These are phyloP conservation scores for Stylophora pistillata DNA, from an alignment of 64 coral and sea anemone genomes.

Conservation along the genomic window DNA sequence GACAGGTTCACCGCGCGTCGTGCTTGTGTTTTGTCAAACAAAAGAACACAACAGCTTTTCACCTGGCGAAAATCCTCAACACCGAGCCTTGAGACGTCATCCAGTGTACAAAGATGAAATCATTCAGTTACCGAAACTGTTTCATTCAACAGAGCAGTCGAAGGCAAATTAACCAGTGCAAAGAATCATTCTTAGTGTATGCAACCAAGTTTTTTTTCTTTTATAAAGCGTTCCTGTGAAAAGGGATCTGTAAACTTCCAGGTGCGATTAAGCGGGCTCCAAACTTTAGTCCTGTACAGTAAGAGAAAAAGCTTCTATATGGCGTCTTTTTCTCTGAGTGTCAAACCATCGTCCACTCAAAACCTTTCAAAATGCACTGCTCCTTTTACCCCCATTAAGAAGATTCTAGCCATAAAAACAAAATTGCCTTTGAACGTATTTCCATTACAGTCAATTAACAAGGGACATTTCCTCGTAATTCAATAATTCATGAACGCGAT, in stretches of 20 bases:
- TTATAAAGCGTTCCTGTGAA: too few relatives aligned
- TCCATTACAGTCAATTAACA: background rate
- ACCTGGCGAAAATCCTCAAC: conserved; percentile 33
- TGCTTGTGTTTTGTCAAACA: conserved; percentile 19
- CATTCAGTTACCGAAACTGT: background rate
- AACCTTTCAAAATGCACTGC: background rate
- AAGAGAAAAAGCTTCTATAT: too few relatives aligned
- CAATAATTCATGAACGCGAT: background rate
- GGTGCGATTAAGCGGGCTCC: too few relatives aligned
- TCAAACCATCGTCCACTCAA: background rate
- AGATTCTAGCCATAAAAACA: background rate
- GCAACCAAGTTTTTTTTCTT: too few relatives aligned
- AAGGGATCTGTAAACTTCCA: too few relatives aligned
- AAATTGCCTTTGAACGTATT: background rate
- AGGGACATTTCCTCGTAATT: background rate
- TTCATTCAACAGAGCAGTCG: too few relatives aligned
- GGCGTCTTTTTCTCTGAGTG: background rate
- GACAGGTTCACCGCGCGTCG: background rate
- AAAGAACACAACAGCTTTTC: background rate
- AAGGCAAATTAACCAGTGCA: too few relatives aligned
- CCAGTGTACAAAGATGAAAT: background rate
- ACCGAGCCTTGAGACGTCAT: too few relatives aligned
- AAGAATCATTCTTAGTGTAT: too few relatives aligned
- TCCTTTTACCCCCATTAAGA: background rate
- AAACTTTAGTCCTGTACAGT: too few relatives aligned